These are phyloP conservation scores for Oncorhynchus nerka DNA, from an alignment of 2,113 vertebrate genomes.

Conservation along the genomic window DNA sequence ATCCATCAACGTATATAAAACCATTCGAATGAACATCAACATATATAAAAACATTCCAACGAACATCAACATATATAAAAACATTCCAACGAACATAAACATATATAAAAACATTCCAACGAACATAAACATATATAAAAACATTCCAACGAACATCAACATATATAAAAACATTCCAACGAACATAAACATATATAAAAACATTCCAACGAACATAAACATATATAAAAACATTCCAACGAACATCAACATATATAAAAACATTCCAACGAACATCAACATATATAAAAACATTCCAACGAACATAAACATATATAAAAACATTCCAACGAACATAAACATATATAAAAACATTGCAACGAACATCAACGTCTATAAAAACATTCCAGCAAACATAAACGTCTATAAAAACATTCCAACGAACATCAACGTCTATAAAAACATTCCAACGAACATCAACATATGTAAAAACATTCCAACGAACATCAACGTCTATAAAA, in stretches of 20 bases:
- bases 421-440: background rate
- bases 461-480: background rate
- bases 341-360: background rate
- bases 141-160: too few species aligned
- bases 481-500: background rate
- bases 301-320: background rate
- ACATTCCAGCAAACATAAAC: background rate
- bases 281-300: background rate
- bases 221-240: background rate
- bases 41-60: background rate
- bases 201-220: background rate
- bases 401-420: background rate
- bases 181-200: background rate
- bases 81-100: too few species aligned
- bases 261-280: background rate
- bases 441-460: background rate
- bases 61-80: too few species aligned
- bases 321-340: background rate
- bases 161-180: too few species aligned
- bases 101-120: too few species aligned
- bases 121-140: fast-evolving
- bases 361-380: background rate
- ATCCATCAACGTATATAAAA: background rate
- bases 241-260: background rate
- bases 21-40: background rate